phyloP scores from a whole-genome alignment of 2,888 invertebrate species.

The Tillus elongatus region DNA sequence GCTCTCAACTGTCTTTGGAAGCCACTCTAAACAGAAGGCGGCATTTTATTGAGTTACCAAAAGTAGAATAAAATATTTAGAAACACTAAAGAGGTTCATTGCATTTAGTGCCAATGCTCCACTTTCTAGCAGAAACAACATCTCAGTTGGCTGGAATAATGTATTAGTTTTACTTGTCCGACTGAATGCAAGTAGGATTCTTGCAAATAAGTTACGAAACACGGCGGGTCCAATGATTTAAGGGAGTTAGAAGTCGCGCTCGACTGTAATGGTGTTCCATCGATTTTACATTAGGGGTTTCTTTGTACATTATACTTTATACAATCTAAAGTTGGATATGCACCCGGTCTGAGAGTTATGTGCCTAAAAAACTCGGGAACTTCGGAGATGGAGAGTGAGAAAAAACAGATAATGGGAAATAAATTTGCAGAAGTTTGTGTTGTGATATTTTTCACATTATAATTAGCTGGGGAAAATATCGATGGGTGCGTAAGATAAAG shows the following conservation, averaged over 20 bases:
- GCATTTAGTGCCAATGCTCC: too few relatives aligned
- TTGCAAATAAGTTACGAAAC: conserved; percentile 9
- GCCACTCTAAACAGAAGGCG: too few relatives aligned
- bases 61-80: too few relatives aligned
- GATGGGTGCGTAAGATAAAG: conserved; percentile 25
- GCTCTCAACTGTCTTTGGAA: too few relatives aligned
- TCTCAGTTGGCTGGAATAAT: too few relatives aligned
- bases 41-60: too few relatives aligned
- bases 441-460: conserved; percentile 41
- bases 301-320: conserved; percentile 46
- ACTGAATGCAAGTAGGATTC: background rate
- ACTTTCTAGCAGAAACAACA: too few relatives aligned
- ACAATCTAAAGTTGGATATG: conserved; percentile 46
- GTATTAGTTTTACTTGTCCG: too few relatives aligned
- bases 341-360: conserved; percentile 42
- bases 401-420: conserved; percentile 45
- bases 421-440: conserved; percentile 40
- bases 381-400: conserved; percentile 39
- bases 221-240: conserved; percentile 34
- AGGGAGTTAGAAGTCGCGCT: conserved; percentile 38
- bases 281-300: conserved; percentile 47
- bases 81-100: too few relatives aligned
- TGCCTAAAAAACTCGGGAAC: conserved; percentile 37
- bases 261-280: conserved; percentile 43
- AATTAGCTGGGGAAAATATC: conserved; percentile 34